Evolutionary conservation across 2,888 invertebrate species (phyloP).

Genomic region (Mimas tiliae): DNA sequence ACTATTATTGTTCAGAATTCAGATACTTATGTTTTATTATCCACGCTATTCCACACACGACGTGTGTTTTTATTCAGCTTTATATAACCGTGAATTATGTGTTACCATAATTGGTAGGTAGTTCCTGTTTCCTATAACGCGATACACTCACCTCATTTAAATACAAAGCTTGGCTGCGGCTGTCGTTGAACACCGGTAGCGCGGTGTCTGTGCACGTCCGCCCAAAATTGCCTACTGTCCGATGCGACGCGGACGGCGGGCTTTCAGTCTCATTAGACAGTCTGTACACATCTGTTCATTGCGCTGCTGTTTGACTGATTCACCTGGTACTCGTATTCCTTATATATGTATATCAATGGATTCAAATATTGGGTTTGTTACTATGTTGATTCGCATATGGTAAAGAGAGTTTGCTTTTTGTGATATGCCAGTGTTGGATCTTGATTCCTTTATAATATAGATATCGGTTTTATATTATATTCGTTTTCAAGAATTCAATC

Average conservation of each 20-base stretch:
- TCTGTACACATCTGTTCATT: slow-evolving; percentile 38
- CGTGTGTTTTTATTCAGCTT: slow-evolving; percentile 33
- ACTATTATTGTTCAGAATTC: not conserved
- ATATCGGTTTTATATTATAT: not conserved
- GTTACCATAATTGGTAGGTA: slow-evolving; percentile 52
- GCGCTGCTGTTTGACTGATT: slow-evolving; percentile 28
- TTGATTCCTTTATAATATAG: not conserved
- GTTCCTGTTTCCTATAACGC: slow-evolving; percentile 72
- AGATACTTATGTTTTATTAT: not conserved
- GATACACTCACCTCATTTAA: slow-evolving; percentile 63
- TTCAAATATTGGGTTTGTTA: too few species aligned
- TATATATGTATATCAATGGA: too few species aligned
- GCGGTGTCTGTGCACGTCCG: slow-evolving; percentile 42
- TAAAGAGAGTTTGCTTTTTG: not conserved
- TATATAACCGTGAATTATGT: slow-evolving; percentile 37
- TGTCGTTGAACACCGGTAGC: slow-evolving; percentile 53
- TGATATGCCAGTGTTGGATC: not conserved
- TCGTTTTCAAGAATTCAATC: too few species aligned
- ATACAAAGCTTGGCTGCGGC: slow-evolving; percentile 60
- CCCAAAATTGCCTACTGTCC: slow-evolving; percentile 42
- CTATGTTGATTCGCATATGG: not conserved
- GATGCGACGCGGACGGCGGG: not conserved
- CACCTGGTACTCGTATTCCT: not conserved
- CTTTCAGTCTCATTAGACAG: slow-evolving; percentile 38
- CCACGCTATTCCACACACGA: slow-evolving; percentile 19